These are phyloP conservation scores for Numenius phaeopus DNA, from an alignment of 2,797 vertebrate species.

Conservation along the genomic window DNA sequence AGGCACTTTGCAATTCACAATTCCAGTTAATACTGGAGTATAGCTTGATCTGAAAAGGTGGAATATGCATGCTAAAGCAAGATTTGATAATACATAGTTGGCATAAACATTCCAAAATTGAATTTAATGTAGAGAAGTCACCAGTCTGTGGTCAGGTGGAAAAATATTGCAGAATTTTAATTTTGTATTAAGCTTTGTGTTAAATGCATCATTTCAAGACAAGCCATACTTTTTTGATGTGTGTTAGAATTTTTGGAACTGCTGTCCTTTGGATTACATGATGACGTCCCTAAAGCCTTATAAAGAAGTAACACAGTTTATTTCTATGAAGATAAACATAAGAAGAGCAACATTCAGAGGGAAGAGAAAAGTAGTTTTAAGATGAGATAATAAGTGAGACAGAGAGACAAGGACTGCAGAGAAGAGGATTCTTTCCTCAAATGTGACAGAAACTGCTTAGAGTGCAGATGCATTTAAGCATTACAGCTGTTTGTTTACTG, in stretches of 20 bases:
- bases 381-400: background rate
- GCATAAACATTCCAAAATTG: background rate
- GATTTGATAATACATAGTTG: background rate
- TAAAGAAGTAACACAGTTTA: background rate
- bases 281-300: background rate
- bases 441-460: background rate
- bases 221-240: background rate
- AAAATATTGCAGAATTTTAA: background rate
- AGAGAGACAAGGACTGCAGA: background rate
- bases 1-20: background rate
- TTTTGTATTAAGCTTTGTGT: background rate
- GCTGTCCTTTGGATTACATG: background rate
- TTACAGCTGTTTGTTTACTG: constrained; percentile 25
- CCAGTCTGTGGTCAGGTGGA: fast-evolving
- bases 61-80: background rate
- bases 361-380: background rate
- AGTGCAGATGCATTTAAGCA: background rate
- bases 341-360: background rate
- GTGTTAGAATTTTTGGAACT: background rate
- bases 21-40: background rate
- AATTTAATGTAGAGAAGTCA: background rate
- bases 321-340: background rate
- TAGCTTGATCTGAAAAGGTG: background rate
- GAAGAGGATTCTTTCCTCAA: background rate
- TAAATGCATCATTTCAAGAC: background rate